A percentile compares a stretch with the other conserved stretches of the same genome.
phyloP scores from a whole-genome alignment of 2,113 vertebrate genomes.

The Syrmaticus mikado region DNA sequence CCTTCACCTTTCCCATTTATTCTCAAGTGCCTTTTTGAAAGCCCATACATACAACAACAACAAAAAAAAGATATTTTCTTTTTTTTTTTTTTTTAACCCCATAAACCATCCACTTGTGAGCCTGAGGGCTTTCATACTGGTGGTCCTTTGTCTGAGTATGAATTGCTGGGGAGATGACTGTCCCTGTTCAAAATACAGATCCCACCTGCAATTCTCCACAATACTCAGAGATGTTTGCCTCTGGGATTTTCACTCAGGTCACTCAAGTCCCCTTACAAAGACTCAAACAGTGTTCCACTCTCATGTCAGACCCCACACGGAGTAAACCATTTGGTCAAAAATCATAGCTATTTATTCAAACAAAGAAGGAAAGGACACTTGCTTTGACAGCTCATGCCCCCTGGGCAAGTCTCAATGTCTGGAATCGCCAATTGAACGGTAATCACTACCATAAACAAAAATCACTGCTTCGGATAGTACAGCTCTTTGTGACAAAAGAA shows the following conservation, averaged over 20 bases:
- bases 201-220: not conserved
- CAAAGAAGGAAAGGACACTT: not conserved
- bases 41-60: not conserved
- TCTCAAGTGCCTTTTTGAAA: not conserved
- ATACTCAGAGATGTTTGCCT: not conserved
- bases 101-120: not conserved
- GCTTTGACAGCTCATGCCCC: not conserved
- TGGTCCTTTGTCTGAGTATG: not conserved
- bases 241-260: not conserved
- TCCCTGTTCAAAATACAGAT: not conserved
- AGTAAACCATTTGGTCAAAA: not conserved
- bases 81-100: not conserved
- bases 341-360: not conserved
- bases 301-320: slow-evolving; percentile 36
- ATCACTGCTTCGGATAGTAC: not conserved
- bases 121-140: not conserved
- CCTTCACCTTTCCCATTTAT: not conserved
- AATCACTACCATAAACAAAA: slow-evolving; percentile 13
- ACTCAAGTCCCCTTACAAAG: not conserved
- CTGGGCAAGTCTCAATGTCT: slow-evolving; percentile 17
- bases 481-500: not conserved
- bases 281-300: not conserved
- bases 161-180: not conserved
- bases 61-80: not conserved
- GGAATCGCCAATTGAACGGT: not conserved